phyloP scores from a whole-genome alignment of 2,888 invertebrate species.

The Theodoxus fluviatilis region DNA sequence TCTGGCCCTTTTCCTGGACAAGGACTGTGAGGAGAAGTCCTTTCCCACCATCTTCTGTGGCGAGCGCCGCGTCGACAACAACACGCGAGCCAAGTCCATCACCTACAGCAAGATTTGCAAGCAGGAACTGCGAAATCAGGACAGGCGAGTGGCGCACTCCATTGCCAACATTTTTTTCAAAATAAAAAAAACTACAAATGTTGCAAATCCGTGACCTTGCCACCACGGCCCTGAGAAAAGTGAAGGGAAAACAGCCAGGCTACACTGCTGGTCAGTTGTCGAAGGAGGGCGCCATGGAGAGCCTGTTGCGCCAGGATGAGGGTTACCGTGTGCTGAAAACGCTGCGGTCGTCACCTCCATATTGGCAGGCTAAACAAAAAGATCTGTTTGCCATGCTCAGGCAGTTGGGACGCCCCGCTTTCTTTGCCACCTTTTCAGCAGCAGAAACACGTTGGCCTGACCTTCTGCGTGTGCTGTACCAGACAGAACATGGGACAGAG shows the following conservation, averaged over 20 bases:
- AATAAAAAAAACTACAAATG: constrained; percentile 13
- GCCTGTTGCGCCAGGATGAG: constrained; percentile 19
- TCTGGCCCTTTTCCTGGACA: neutral
- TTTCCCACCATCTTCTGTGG: neutral
- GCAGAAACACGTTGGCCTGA: constrained; percentile 34
- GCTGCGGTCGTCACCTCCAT: constrained; percentile 20
- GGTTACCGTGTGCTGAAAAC: constrained; percentile 29
- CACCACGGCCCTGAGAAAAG: neutral
- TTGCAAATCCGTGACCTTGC: neutral
- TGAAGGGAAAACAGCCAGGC: neutral
- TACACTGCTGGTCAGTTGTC: neutral
- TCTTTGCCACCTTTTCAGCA: constrained; percentile 33
- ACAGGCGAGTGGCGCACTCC: constrained; percentile 7
- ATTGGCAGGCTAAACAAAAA: constrained; percentile 19
- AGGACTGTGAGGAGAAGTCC: constrained; percentile 15
- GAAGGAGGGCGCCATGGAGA: neutral
- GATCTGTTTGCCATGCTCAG: constrained; percentile 37
- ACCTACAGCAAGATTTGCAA: constrained; percentile 7
- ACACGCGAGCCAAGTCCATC: neutral
- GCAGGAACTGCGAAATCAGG: neutral
- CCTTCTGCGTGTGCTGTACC: constrained; percentile 5
- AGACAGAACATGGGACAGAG: neutral
- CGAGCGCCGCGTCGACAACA: neutral
- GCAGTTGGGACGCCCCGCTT: constrained; percentile 35
- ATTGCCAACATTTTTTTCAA: constrained; percentile 16